These are phyloP conservation scores for Nomada fabriciana DNA, from an alignment of 2,888 invertebrate genomes.

Conservation along the genomic window DNA sequence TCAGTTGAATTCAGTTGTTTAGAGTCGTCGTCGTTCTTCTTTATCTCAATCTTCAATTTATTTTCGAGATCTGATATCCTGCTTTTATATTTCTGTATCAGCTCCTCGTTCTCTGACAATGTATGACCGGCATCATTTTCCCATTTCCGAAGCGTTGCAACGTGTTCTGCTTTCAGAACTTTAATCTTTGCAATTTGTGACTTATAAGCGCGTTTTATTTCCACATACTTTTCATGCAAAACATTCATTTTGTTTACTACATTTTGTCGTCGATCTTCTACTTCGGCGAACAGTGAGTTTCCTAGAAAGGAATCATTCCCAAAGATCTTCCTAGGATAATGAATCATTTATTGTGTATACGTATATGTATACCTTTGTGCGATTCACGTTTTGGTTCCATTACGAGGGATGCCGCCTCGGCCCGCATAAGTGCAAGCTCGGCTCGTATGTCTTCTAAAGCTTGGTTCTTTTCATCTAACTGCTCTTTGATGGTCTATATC, in stretches of 20 bases:
- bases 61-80: conserved; percentile 74
- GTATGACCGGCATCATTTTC: conserved; percentile 69
- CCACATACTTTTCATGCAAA: conserved; percentile 69
- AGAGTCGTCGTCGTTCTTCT: conserved; percentile 35
- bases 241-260: conserved; percentile 70
- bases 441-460: conserved; percentile 70
- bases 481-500: conserved; percentile 43
- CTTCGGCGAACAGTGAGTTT: conserved; percentile 81
- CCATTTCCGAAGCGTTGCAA: conserved; percentile 69
- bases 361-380: conserved; percentile 70
- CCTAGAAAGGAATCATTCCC: conserved; percentile 58
- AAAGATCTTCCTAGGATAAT: background rate
- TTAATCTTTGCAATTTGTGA: conserved; percentile 73
- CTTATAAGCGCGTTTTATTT: conserved; percentile 70
- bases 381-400: conserved; percentile 59
- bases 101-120: conserved; percentile 67
- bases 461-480: conserved; percentile 64
- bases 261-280: conserved; percentile 77
- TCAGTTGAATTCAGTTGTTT: conserved; percentile 13
- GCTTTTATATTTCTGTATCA: conserved; percentile 73
- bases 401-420: conserved; percentile 70
- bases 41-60: conserved; percentile 71
- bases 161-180: conserved; percentile 69
- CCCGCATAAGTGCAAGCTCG: conserved; percentile 70
- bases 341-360: background rate